Conservation (phyloP, 1,140 invertebrate species). For the Sinella curviseta region DNA sequence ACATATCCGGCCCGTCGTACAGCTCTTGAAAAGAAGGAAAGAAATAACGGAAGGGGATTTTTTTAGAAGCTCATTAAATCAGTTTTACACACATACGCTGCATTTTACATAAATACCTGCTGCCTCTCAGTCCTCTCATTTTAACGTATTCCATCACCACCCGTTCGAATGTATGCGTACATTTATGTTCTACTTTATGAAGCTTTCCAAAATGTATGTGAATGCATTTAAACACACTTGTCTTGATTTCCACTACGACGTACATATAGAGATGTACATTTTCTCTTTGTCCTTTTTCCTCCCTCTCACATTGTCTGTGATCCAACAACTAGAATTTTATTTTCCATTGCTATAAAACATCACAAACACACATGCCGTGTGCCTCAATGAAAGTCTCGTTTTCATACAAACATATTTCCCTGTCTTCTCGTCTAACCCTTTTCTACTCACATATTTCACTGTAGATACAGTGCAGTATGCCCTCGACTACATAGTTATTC, state of each 20-base stretch:
- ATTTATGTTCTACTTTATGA: not conserved
- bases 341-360: not conserved
- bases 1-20: not conserved
- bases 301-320: not conserved
- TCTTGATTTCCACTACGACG: too few species aligned
- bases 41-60: not conserved
- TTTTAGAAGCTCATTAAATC: slow-evolving; percentile 23
- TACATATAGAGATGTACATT: too few species aligned
- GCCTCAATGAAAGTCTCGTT: not conserved
- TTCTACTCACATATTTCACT: not conserved
- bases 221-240: too few species aligned
- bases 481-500: not conserved
- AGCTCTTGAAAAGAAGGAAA: not conserved
- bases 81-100: slow-evolving; percentile 3
- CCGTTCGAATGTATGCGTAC: not conserved
- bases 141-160: not conserved
- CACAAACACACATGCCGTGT: not conserved
- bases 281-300: not conserved
- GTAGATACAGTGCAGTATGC: not conserved
- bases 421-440: not conserved
- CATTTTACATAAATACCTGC: not conserved
- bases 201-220: too few species aligned
- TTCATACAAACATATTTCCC: not conserved
- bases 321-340: not conserved
- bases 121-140: not conserved